phyloP scores from a whole-genome alignment of 2,113 vertebrate species.

The Symphodus melops region DNA sequence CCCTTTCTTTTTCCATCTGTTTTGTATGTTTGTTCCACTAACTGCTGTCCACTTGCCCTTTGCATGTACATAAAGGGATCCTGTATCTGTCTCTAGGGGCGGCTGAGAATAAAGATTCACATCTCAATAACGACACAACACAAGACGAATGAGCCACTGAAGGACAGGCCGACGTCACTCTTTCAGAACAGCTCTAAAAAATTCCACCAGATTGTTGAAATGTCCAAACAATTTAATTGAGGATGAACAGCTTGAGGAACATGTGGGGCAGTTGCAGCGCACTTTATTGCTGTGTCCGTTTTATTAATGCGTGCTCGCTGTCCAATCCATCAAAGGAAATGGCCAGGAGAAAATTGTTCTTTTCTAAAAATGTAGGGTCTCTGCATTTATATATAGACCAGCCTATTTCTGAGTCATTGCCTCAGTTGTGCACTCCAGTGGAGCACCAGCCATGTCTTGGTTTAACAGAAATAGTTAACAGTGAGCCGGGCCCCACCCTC shows the following conservation, averaged over 20 bases:
- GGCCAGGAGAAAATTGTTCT: background rate
- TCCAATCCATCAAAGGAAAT: background rate
- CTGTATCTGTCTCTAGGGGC: constrained; percentile 7
- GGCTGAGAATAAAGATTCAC: constrained; percentile 28
- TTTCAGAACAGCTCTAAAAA: constrained; percentile 10
- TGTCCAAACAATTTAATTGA: background rate
- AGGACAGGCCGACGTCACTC: constrained; percentile 9
- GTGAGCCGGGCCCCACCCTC: constrained; percentile 62
- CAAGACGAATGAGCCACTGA: background rate
- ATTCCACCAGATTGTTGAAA: background rate
- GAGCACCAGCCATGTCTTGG: constrained; percentile 33
- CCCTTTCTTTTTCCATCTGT: background rate
- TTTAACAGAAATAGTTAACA: constrained; percentile 67
- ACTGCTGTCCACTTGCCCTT: background rate
- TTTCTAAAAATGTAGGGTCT: constrained; percentile 8
- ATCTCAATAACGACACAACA: constrained; percentile 10
- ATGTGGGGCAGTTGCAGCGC: too few relatives aligned
- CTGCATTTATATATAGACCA: constrained; percentile 30
- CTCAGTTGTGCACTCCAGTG: constrained; percentile 3
- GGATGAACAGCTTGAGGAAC: too few relatives aligned
- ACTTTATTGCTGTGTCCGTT: too few relatives aligned
- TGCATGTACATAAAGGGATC: constrained; percentile 26
- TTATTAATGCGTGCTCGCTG: background rate
- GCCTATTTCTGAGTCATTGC: constrained; percentile 13
- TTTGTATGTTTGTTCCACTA: background rate